Conservation (phyloP, 2,113 vertebrate species). For the mouse (Mus musculus) region DNA sequence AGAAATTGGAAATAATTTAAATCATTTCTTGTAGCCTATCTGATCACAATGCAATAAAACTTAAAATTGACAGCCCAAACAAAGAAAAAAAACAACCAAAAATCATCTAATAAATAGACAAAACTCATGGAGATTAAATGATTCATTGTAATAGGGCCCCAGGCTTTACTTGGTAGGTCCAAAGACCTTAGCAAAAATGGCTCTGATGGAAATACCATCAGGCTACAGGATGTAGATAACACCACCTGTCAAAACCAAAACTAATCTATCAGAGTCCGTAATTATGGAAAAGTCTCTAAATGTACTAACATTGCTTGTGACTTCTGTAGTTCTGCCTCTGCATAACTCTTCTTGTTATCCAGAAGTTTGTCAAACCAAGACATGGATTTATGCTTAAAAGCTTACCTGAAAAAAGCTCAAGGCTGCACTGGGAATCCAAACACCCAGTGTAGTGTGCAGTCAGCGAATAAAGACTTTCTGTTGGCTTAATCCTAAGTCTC, state of each 20-base stretch:
- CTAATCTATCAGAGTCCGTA: neutral
- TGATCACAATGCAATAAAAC: neutral
- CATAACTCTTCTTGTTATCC: neutral
- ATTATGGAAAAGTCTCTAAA: neutral
- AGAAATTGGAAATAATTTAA: neutral
- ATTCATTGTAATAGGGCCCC: neutral
- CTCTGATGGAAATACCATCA: neutral
- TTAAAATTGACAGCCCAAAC: neutral
- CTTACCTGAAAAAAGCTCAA: neutral
- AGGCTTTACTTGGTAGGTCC: too few species aligned
- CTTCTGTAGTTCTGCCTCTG: neutral
- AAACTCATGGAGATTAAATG: neutral
- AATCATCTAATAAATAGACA: neutral
- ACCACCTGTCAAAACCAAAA: neutral
- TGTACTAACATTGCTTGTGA: neutral
- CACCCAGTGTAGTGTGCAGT: neutral
- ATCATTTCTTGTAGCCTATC: neutral
- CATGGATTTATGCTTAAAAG: neutral
- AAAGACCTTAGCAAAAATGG: neutral
- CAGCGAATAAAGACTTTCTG: neutral
- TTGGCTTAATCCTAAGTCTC: neutral
- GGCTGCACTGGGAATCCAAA: neutral
- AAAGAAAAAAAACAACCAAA: neutral
- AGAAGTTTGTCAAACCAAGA: neutral
- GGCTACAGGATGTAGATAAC: neutral